Percentiles rank a stretch among this genome's conserved stretches.
Conservation (phyloP, 2,113 vertebrate genomes). For the Megalops atlanticus region DNA sequence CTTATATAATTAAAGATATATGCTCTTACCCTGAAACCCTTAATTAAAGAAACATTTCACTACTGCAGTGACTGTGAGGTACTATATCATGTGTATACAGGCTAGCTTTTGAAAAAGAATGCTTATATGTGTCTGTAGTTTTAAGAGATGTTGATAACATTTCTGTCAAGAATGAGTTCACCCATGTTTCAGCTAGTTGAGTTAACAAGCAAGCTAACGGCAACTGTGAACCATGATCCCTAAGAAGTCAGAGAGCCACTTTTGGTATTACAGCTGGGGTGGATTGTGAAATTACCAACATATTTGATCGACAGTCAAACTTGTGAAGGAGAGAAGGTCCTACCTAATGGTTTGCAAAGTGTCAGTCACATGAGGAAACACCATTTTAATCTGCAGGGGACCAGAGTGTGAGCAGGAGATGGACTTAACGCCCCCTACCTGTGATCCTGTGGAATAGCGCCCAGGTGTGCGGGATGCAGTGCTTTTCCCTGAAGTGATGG, state of each 20-base stretch:
- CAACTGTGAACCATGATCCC: not conserved
- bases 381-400: not conserved
- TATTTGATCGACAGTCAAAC: not conserved
- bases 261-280: not conserved
- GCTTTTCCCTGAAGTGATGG: slow-evolving; percentile 94
- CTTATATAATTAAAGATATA: slow-evolving; percentile 32
- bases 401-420: not conserved
- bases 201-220: not conserved
- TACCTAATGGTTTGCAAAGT: not conserved
- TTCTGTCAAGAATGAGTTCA: not conserved
- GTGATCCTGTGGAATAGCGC: slow-evolving; percentile 95
- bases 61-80: not conserved
- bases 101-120: not conserved
- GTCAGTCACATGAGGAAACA: not conserved
- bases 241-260: not conserved
- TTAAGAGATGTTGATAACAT: not conserved
- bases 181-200: not conserved
- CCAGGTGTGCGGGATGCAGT: slow-evolving; percentile 91
- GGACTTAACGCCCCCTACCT: slow-evolving; percentile 74
- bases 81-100: not conserved
- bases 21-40: slow-evolving; percentile 12
- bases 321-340: not conserved
- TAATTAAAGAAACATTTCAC: slow-evolving; percentile 20
- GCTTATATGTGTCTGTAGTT: not conserved
- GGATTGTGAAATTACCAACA: not conserved